Base-by-base conservation (phyloP, 2,888 invertebrate genomes). In the Tenthredo amoena region DNA sequence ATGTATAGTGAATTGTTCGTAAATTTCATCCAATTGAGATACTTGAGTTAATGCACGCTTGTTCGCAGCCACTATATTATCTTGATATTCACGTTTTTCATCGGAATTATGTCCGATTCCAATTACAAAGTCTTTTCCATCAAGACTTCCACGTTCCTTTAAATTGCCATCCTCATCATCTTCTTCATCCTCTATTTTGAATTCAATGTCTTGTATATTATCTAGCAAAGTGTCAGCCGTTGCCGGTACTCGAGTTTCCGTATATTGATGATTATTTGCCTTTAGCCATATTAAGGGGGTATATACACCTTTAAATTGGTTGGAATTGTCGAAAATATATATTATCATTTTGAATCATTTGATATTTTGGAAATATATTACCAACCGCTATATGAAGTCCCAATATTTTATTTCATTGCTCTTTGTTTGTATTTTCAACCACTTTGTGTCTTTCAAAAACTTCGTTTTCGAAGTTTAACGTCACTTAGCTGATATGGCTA, bases 241-340 rank as follows among this genome's bases (percentile, higher is more conserved):
- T 77, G 86, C 4, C 74, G 90, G 90, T 55, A 91, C 58, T 21
- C 84, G 40, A 40, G 91, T 90, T 40, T 89, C 55, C 72, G 77
- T 12, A 83, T 91, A 91, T 18, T 88, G 85, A 26, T 86, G 86
- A 88, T 92, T 92, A 84, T 88, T 88, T 90, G 50, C 50, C 50
- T 55, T 55, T 0, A 55, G 18, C 50, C 50, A 55, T 55, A 55
- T n/a, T 12, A 55, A 55, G n/a, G n/a, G n/a, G n/a, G n/a, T n/a
- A n/a, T n/a, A n/a, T n/a, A n/a, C n/a, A n/a, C n/a, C n/a, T n/a
- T n/a, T n/a, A n/a, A n/a, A n/a, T n/a, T n/a, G n/a, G n/a, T n/a
- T n/a, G n/a, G n/a, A n/a, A n/a, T n/a, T n/a, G n/a, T n/a, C n/a
- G n/a, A n/a, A n/a, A n/a, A n/a, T n/a, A n/a, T n/a, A n/a, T n/a